Evolutionary conservation across 2,797 vertebrate genomes (phyloP), one percentile per base, ranked within the genome.

Genomic region (Lemur catta): DNA sequence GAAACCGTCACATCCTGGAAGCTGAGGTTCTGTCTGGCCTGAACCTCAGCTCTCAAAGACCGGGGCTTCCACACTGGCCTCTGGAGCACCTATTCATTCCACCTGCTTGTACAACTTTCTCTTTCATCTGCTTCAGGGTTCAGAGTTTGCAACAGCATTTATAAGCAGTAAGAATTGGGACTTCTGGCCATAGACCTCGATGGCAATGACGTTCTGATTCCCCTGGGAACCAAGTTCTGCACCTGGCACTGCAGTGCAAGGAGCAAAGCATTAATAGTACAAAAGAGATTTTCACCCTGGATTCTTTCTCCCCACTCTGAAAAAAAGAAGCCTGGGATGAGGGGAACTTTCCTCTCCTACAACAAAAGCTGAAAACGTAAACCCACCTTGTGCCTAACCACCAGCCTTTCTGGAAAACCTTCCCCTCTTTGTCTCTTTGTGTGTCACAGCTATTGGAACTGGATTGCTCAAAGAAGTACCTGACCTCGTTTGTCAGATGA

Each of bases 321-420:
- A 96, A 96, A 92, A 94, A 78, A 35, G 43, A 84, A 35, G 86
- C 79, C 63, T 88, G 89, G 79, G 85, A 89, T 65, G 35, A 41
- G 33, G 71, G 52, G 92, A 69, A 81, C 82, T 81, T 90, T 94
- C 94, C 91, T 92, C 69, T 86, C 46, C 69, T 86, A 93, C 48
- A 91, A 95, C 87, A 97, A 97, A 97, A 93, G 93, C 97, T 93
- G 95, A 74, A 95, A 96, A 89, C 35, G 48, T 85, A 94, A 96
- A 97, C 91, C 94, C 35, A 97, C 86, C 95, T 91, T 95, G 63
- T 17, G 38, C 38, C 65, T 94, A 75, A 57, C 86, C 87, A 76
- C 38, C 7, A 35, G 35, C 48, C 41, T 92, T 88, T 85, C 95
- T 90, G 76, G 87, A 95, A 92, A 88, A 26, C 7, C 55, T 38